Percentiles rank a stretch among this genome's conserved stretches.
phyloP scores from a whole-genome alignment of 2,797 vertebrate species.

The Eleutherodactylus coqui region DNA sequence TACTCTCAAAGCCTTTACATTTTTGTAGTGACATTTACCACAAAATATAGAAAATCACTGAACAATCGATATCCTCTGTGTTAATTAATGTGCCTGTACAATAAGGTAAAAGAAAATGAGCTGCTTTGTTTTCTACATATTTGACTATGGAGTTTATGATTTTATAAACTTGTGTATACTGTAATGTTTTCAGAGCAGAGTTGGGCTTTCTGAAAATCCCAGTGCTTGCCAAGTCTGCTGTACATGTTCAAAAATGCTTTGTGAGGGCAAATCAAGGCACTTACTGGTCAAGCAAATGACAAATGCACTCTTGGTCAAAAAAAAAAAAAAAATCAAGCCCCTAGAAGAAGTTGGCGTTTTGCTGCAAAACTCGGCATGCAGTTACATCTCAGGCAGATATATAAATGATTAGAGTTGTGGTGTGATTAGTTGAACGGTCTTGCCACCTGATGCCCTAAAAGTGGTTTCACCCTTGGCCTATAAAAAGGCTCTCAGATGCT shows the following conservation, averaged over 20 bases:
- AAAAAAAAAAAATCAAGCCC: too few relatives aligned
- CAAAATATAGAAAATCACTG: constrained; percentile 2
- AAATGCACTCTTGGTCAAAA: not conserved
- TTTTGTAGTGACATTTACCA: constrained; percentile 1
- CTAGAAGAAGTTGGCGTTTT: too few relatives aligned
- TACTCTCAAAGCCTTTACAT: not conserved
- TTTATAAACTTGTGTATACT: not conserved
- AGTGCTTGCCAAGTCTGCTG: not conserved
- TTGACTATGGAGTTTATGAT: not conserved
- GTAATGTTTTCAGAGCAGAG: not conserved
- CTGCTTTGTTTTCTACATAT: not conserved
- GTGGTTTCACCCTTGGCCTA: too few relatives aligned
- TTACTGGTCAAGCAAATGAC: not conserved
- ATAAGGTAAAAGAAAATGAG: not conserved
- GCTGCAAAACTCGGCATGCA: too few relatives aligned
- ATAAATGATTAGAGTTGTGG: too few relatives aligned
- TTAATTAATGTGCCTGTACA: not conserved
- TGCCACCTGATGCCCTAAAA: too few relatives aligned
- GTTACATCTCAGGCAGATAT: too few relatives aligned
- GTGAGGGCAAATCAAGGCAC: not conserved
- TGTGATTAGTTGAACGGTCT: too few relatives aligned
- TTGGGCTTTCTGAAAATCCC: not conserved
- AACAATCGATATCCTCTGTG: not conserved
- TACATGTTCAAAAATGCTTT: not conserved
- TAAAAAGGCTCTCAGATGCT: too few relatives aligned